Percentiles rank a stretch among this genome's conserved stretches.
Conservation (phyloP, 1,140 invertebrate species). For the Kradibia gibbosae region DNA sequence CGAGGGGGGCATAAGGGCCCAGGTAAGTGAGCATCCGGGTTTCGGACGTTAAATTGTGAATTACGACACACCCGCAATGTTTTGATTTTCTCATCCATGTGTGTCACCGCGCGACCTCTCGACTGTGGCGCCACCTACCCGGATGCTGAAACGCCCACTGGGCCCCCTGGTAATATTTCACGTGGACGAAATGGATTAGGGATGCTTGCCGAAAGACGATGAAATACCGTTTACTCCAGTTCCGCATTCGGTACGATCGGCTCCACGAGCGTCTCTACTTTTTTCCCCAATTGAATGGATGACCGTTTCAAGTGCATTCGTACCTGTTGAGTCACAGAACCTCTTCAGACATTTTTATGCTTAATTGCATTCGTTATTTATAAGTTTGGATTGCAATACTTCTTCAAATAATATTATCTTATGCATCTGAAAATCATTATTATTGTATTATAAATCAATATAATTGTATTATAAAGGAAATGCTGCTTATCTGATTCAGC, state of each 20-base stretch:
- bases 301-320: no score
- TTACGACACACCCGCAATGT: constrained; percentile 59
- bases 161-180: background rate
- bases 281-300: background rate
- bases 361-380: no score
- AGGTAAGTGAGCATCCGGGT: constrained; percentile 51
- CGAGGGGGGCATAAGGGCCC: constrained; percentile 27
- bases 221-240: background rate
- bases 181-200: background rate
- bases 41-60: constrained; percentile 54
- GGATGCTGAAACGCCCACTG: background rate
- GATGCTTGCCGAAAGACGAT: background rate
- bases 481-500: no score
- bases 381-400: no score
- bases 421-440: no score
- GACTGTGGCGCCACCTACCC: background rate
- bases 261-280: background rate
- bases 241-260: background rate
- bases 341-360: no score
- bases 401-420: no score
- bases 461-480: no score
- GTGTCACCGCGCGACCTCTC: background rate
- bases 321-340: no score
- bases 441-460: no score
- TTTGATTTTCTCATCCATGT: constrained; percentile 58